Base-by-base conservation (phyloP, 2,113 vertebrate species). In the Pristiophorus japonicus region DNA sequence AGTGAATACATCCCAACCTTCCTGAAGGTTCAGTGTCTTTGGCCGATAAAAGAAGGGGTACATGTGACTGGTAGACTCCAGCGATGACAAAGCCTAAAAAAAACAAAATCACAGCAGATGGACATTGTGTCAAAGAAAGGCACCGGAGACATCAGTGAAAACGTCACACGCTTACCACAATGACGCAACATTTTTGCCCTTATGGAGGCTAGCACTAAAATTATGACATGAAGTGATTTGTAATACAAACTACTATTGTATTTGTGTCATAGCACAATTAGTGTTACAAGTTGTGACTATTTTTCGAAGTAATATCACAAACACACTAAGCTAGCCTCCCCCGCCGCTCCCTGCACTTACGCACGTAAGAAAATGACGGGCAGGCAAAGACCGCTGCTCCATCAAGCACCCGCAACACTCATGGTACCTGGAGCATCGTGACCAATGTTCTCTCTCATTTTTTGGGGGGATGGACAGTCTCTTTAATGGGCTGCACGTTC, bases 31-130 rank as follows among this genome's bases (percentile, higher is more conserved):
- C 97, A 97, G 97, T 45, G 96, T 91, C 63, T 96, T 95, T 0
- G 98, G 98, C 63, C 98, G 97, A 97, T 98, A 97, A 97, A 98
- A 99, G 97, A 98, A 99, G 0, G 98, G 98, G 96, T 98, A 99
- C 97, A 97, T 97, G 96, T 98, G 97, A 55, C 97, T 97, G 96
- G 98, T 97, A 0, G 96, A 96, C 95, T 99, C 97, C 97, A 99
- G 96, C 16, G 98, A 97, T 88, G 98, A 98, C 95, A 99, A 97
- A 0, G 97, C 98, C 98, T 98, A 96, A 30, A 81, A 95, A 96
- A 16, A 95, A 11, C n/a, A 96, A 95, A 38, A 73, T 22, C 65
- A 62, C 8, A 95, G 30, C 16, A 55, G n/a, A 55, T 1, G 62
- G 47, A 30, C 70, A 67, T 66, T 70, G 24, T 11, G 20, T 55